A percentile compares a stretch with the other conserved stretches of the same genome.
These are phyloP conservation scores for Numenius arquata DNA, from an alignment of 2,113 vertebrate species.

Conservation along the genomic window DNA sequence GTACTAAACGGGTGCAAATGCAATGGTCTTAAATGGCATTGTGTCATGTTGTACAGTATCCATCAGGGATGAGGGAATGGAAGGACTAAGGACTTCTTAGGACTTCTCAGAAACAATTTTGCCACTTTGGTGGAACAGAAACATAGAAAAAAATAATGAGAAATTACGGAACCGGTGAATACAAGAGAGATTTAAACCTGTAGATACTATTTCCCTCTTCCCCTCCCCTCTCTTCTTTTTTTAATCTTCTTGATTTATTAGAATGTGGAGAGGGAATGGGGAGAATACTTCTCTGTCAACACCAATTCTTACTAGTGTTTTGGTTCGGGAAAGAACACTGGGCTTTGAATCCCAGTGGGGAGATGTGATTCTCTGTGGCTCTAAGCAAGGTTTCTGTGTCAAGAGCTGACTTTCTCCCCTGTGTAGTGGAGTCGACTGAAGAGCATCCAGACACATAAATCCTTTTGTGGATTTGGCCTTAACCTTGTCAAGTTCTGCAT, in stretches of 20 bases:
- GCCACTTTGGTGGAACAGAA: background rate
- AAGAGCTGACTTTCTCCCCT: background rate
- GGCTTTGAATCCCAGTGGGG: background rate
- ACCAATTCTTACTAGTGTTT: background rate
- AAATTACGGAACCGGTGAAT: background rate
- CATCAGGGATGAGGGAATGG: background rate
- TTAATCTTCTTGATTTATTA: background rate
- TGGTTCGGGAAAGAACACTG: background rate
- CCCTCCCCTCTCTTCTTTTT: background rate
- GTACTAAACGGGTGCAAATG: background rate
- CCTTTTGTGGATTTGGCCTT: constrained; percentile 27
- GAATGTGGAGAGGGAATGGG: background rate
- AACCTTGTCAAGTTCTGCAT: constrained; percentile 7
- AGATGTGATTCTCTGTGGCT: background rate
- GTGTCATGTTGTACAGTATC: background rate
- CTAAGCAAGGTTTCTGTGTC: constrained; percentile 13
- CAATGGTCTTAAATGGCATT: background rate
- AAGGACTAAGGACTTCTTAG: background rate
- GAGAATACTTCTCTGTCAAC: background rate
- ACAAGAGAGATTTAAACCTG: background rate
- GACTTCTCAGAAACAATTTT: background rate
- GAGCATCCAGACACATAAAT: constrained; percentile 23
- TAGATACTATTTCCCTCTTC: background rate
- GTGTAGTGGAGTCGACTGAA: background rate
- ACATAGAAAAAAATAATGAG: background rate